A percentile compares a stretch with the other conserved stretches of the same genome.
Conservation (phyloP, 2,888 invertebrate species). For the Drosophila colorata region DNA sequence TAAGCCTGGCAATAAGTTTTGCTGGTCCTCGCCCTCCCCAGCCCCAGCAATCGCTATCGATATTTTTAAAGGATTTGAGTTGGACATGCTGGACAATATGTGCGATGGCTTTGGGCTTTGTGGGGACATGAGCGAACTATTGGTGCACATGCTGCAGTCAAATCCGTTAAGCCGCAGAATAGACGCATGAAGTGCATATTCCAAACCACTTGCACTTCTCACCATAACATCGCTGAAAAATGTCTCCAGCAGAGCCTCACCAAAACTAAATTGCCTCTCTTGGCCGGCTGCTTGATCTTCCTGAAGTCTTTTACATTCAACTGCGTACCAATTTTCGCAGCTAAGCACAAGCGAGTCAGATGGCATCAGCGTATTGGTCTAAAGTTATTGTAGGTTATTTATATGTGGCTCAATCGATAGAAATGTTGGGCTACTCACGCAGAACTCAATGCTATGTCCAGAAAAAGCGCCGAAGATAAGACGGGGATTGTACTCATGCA, state of each 20-base stretch:
- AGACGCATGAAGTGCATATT: slow-evolving; percentile 87
- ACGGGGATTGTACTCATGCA: slow-evolving; percentile 83
- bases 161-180: slow-evolving; percentile 87
- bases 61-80: slow-evolving; percentile 69
- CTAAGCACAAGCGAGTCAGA: slow-evolving; percentile 87
- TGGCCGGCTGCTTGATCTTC: slow-evolving; percentile 85
- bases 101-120: slow-evolving; percentile 30
- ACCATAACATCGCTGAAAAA: slow-evolving; percentile 87
- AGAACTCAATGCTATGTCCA: slow-evolving; percentile 89
- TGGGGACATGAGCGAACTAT: slow-evolving; percentile 16
- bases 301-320: slow-evolving; percentile 87
- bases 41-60: slow-evolving; percentile 60
- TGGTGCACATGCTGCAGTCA: slow-evolving; percentile 86
- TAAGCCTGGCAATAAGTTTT: slow-evolving; percentile 69
- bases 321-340: slow-evolving; percentile 88
- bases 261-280: slow-evolving; percentile 87
- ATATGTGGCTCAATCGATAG: background rate
- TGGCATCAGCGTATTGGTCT: slow-evolving; percentile 86
- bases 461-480: slow-evolving; percentile 88
- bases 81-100: slow-evolving; percentile 60
- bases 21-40: slow-evolving; percentile 48
- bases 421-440: slow-evolving; percentile 75
- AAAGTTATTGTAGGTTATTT: background rate
- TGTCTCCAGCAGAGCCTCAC: slow-evolving; percentile 88
- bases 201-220: slow-evolving; percentile 79